Percentiles rank a stretch among this genome's conserved stretches.
Conservation (phyloP, 2,797 vertebrate species). For the Salmo trutta region DNA sequence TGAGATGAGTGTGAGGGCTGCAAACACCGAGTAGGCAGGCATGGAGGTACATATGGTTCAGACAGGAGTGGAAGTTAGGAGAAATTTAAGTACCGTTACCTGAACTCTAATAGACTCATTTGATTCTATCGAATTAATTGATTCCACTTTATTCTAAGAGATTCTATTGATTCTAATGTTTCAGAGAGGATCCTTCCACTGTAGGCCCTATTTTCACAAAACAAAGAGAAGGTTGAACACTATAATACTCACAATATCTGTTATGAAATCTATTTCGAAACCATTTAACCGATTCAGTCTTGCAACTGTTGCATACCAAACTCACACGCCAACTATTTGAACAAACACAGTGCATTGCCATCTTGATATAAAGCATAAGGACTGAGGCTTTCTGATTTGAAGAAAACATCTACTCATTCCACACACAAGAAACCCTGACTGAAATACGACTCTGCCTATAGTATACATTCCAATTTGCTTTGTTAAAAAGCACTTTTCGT, state of each 20-base stretch:
- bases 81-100: background rate
- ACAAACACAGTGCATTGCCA: background rate
- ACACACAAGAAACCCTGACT: background rate
- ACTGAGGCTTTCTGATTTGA: background rate
- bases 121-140: background rate
- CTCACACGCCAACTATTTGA: background rate
- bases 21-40: slow-evolving; percentile 42
- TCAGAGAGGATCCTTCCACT: background rate
- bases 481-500: slow-evolving; percentile 48
- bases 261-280: background rate
- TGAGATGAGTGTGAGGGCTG: slow-evolving; percentile 38
- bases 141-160: too few relatives aligned
- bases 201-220: background rate
- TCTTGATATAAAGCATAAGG: background rate
- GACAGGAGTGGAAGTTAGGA: background rate
- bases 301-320: background rate
- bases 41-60: slow-evolving; percentile 5
- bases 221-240: background rate
- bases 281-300: background rate
- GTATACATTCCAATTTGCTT: slow-evolving; percentile 26
- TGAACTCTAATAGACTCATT: background rate
- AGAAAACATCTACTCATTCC: background rate
- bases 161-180: background rate
- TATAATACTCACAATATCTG: background rate
- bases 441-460: background rate